phyloP scores from a whole-genome alignment of 2,797 vertebrate species.

The Urocyon cinereoargenteus region DNA sequence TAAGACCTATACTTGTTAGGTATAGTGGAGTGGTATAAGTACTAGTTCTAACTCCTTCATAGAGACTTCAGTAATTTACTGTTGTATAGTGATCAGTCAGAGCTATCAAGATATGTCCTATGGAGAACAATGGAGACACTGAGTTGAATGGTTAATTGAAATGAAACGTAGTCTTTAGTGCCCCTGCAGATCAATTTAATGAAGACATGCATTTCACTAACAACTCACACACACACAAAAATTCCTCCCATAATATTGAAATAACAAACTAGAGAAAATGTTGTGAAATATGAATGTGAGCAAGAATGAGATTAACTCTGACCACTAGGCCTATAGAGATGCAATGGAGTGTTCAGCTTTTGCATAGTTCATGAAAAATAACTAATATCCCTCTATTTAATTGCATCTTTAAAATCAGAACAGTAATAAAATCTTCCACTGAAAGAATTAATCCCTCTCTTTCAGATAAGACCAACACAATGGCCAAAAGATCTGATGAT shows the following conservation, averaged over 20 bases:
- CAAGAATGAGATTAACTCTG: constrained; percentile 10
- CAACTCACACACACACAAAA: not conserved
- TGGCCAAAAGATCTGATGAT: not conserved
- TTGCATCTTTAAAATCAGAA: not conserved
- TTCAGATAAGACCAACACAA: not conserved
- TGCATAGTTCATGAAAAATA: not conserved
- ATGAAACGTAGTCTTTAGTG: not conserved
- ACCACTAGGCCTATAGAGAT: not conserved
- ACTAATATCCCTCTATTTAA: not conserved
- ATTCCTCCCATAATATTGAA: not conserved
- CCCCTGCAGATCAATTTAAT: not conserved
- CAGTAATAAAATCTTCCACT: not conserved
- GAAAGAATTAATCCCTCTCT: not conserved
- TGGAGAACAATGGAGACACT: not conserved
- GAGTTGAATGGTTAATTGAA: not conserved
- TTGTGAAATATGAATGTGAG: not conserved
- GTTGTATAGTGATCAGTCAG: not conserved
- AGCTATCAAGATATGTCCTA: not conserved
- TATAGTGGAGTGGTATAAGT: not conserved
- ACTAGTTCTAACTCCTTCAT: not conserved
- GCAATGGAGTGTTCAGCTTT: not conserved
- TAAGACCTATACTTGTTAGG: not conserved
- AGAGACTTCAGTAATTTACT: not conserved
- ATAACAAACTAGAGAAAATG: not conserved
- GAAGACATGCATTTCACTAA: not conserved